phyloP scores from a whole-genome alignment of 2,797 vertebrate genomes.

The Clamator glandarius region DNA sequence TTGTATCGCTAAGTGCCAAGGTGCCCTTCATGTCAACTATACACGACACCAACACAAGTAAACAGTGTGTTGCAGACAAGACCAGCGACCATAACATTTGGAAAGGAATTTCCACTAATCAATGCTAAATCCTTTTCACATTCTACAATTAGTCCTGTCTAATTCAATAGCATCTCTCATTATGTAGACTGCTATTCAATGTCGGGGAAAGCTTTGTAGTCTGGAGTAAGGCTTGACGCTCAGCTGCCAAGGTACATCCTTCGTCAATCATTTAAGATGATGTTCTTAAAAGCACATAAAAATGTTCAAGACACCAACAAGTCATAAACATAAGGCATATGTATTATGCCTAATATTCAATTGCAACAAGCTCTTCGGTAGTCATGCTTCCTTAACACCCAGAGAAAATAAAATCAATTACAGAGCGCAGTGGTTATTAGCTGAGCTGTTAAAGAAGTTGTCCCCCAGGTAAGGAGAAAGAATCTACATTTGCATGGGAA shows the following conservation, averaged over 20 bases:
- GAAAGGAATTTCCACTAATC: not conserved
- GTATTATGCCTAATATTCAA: not conserved
- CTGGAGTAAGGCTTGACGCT: not conserved
- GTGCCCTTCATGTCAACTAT: not conserved
- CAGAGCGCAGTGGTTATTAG: not conserved
- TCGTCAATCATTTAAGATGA: not conserved
- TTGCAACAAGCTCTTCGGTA: not conserved
- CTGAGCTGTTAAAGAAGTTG: not conserved
- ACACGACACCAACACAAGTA: not conserved
- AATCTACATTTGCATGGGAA: not conserved
- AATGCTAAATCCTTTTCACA: not conserved
- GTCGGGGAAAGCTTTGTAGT: not conserved
- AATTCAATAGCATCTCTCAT: not conserved
- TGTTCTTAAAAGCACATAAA: not conserved
- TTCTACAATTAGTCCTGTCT: not conserved
- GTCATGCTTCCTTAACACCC: not conserved
- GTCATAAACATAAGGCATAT: not conserved
- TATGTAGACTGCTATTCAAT: not conserved
- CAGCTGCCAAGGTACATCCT: not conserved
- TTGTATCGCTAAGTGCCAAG: not conserved
- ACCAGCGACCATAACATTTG: not conserved
- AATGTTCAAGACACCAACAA: not conserved
- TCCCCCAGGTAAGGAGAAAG: not conserved
- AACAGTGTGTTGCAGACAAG: not conserved
- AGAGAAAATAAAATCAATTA: not conserved